Base-by-base conservation (phyloP, 2,888 invertebrate genomes). In the Neria commutata region DNA sequence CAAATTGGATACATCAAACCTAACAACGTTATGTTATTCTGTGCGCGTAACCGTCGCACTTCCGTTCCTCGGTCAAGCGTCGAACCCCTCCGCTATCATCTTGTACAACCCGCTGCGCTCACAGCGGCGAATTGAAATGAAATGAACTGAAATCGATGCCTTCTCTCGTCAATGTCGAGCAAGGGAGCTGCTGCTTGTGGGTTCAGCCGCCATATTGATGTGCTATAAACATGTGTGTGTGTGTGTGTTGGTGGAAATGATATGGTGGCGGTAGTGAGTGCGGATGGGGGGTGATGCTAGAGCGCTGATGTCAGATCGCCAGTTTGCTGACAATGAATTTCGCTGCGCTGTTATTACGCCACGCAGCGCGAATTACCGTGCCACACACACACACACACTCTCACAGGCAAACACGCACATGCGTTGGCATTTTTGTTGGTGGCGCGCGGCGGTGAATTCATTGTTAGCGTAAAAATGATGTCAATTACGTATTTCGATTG, bases 391-490 rank as follows among this genome's bases (percentile, higher is more conserved):
- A 24, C 45, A 45, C 45, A 1, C 34, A 54, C 47, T 21, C 8
- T 17, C 42, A 14, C 17, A 4, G 21, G 42, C 42, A n/a, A n/a
- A 11, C 8, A 2, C 45, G 14, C 45, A 10, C 19, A 3, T 17
- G 5, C 19, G 14, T 21, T n/a, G 1, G 40, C 53, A 11, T 45
- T 49, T 11, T 17, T 51, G 42, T 33, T 53, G 37, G 42, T 52
- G 51, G 17, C 14, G 54, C 56, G 37, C 57, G 16, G 64, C 54
- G 65, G 69, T 66, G 66, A 66, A 66, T 71, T 69, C 69, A 72
- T 72, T 74, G 72, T 71, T 73, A 63, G n/a, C 42, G 67, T 62
- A 67, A 69, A 72, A 74, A 75, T 72, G 72, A 67, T 75, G 75
- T 73, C 75, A 73, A 73, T 75, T 74, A 72, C 63, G 62, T 62